These are phyloP conservation scores for Dreissena polymorpha DNA, from an alignment of 1,140 invertebrate genomes.

Conservation along the genomic window DNA sequence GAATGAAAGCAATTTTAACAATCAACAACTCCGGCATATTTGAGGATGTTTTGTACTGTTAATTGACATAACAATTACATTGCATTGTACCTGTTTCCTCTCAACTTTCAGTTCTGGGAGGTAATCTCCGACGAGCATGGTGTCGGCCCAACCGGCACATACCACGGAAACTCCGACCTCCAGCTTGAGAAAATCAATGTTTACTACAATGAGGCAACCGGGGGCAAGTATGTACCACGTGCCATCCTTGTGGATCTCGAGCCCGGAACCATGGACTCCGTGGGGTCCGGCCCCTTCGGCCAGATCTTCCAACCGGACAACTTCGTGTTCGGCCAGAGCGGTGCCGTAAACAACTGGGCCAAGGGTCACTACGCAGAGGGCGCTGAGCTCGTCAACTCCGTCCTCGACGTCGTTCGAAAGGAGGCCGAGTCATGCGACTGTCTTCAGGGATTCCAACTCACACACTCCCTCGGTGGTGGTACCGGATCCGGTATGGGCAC, in stretches of 20 bases:
- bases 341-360: constrained; percentile 93
- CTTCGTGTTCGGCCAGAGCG: constrained; percentile 81
- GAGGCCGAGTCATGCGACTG: constrained; percentile 93
- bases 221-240: constrained; percentile 78
- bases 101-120: constrained; percentile 90
- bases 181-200: constrained; percentile 82
- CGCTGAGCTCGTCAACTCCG: constrained; percentile 91
- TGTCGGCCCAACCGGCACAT: constrained; percentile 80
- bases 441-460: constrained; percentile 80
- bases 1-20: too few relatives aligned
- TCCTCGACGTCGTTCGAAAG: constrained; percentile 89
- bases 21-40: too few relatives aligned
- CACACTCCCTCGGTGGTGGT: constrained; percentile 85
- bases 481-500: constrained; percentile 52
- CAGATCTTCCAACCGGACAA: constrained; percentile 90
- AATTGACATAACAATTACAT: too few relatives aligned
- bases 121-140: constrained; percentile 88
- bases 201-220: constrained; percentile 80
- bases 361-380: constrained; percentile 98
- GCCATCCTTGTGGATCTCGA: constrained; percentile 95
- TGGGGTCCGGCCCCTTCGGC: constrained; percentile 89
- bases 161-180: constrained; percentile 80
- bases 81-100: neutral
- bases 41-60: too few relatives aligned
- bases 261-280: constrained; percentile 97